Evolutionary conservation across 2,888 invertebrate genomes (phyloP).

Genomic region (Scaptodrosophila latifasciaeformis): DNA sequence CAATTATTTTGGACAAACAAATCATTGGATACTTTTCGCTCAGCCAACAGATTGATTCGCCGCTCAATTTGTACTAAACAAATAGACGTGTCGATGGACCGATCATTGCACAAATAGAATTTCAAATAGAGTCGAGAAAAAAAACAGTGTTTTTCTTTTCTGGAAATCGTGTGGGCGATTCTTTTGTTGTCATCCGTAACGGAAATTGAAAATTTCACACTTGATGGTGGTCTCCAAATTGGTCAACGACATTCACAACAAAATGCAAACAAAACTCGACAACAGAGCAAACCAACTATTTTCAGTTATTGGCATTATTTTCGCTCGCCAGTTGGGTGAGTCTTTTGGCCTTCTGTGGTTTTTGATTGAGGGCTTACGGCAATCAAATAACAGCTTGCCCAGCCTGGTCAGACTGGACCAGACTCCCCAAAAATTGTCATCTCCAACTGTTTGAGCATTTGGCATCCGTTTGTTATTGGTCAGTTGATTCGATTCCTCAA

Average conservation of each 20-base stretch:
- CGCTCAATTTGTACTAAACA: slow-evolving; percentile 40
- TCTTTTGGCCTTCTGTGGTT: slow-evolving; percentile 48
- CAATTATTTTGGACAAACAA: slow-evolving; percentile 22
- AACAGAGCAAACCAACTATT: slow-evolving; percentile 26
- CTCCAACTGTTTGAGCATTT: too few species aligned
- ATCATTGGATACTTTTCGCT: slow-evolving; percentile 24
- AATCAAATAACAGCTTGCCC: slow-evolving; percentile 27
- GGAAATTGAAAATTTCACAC: slow-evolving; percentile 76
- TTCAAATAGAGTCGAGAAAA: too few species aligned
- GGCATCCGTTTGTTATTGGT: too few species aligned
- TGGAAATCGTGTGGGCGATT: neutral
- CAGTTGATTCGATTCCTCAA: slow-evolving; percentile 52
- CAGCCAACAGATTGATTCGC: slow-evolving; percentile 39
- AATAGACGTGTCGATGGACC: neutral
- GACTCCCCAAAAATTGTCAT: too few species aligned
- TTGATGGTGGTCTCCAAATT: slow-evolving; percentile 68
- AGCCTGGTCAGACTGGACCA: slow-evolving; percentile 8
- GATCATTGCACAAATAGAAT: slow-evolving; percentile 8
- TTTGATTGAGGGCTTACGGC: slow-evolving; percentile 38
- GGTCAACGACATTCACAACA: slow-evolving; percentile 46
- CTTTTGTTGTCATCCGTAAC: slow-evolving; percentile 30
- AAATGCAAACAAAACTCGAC: slow-evolving; percentile 43
- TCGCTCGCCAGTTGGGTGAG: slow-evolving; percentile 8
- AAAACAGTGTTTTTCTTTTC: too few species aligned
- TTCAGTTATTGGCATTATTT: slow-evolving; percentile 52